Percentiles rank a stretch among this genome's conserved stretches.
Conservation (phyloP, 2,797 vertebrate genomes). For the Anabacerthia variegaticeps region DNA sequence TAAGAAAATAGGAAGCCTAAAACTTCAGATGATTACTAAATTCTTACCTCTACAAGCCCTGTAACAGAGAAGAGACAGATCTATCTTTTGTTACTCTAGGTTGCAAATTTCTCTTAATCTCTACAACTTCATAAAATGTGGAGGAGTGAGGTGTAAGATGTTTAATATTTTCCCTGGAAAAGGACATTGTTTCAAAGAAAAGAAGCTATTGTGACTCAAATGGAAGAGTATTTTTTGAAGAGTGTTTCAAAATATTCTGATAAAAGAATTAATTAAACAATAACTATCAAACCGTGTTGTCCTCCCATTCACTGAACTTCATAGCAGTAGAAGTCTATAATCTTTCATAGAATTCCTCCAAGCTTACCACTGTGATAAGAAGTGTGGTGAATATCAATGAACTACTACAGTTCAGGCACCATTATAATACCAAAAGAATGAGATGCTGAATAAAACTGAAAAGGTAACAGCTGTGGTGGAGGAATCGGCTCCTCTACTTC, state of each 20-base stretch:
- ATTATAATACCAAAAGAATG: neutral
- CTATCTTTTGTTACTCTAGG: neutral
- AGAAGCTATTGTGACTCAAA: neutral
- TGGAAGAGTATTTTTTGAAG: neutral
- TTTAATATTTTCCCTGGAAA: neutral
- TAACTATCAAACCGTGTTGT: neutral
- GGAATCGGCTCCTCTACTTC: too few relatives aligned
- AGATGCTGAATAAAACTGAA: neutral
- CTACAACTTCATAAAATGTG: neutral
- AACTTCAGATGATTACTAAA: constrained; percentile 30
- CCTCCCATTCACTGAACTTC: neutral
- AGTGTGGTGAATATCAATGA: neutral
- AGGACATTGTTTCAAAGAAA: neutral
- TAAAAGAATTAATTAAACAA: neutral
- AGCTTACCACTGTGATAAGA: neutral
- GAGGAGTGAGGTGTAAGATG: neutral
- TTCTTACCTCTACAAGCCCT: neutral
- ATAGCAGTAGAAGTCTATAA: neutral
- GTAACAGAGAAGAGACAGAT: neutral
- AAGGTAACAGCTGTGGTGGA: neutral
- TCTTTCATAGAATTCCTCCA: neutral
- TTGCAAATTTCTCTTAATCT: neutral
- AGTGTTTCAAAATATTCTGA: constrained; percentile 3
- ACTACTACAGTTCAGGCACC: neutral
- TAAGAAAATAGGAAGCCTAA: neutral